Evolutionary conservation across 2,113 vertebrate genomes (phyloP).

Genomic region (Erinaceus europaeus): DNA sequence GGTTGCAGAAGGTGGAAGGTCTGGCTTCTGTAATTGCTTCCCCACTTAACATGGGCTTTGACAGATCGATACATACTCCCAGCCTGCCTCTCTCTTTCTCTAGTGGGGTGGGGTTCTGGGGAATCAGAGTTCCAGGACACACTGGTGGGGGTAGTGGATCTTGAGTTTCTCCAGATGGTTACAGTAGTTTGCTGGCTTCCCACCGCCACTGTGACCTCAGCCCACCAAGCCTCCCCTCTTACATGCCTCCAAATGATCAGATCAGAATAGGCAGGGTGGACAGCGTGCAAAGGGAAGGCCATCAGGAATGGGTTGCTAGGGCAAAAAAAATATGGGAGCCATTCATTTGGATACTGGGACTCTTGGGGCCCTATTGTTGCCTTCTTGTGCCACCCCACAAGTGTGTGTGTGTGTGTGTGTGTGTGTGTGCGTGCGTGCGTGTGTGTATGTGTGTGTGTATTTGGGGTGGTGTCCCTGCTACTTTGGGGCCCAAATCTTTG

Average conservation of each 20-base stretch:
- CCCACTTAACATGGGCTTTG: too few relatives aligned
- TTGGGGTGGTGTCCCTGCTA: not conserved
- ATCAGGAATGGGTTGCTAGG: not conserved
- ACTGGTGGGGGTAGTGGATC: too few relatives aligned
- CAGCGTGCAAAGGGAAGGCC: too few relatives aligned
- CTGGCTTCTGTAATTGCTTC: too few relatives aligned
- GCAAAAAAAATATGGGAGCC: not conserved
- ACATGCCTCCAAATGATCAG: not conserved
- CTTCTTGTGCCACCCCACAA: not conserved
- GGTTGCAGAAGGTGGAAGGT: too few relatives aligned
- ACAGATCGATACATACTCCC: too few relatives aligned
- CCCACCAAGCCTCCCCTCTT: not conserved
- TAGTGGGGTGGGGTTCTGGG: too few relatives aligned
- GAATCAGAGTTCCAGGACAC: too few relatives aligned
- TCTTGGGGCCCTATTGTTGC: not conserved
- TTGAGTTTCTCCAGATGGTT: not conserved
- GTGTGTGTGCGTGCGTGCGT: not conserved
- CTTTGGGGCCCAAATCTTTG: too few relatives aligned
- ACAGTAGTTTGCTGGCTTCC: rapidly evolving
- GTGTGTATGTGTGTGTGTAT: not conserved
- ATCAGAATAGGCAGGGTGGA: not conserved
- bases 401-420: not conserved
- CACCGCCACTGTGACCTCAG: not conserved
- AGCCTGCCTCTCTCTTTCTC: too few relatives aligned
- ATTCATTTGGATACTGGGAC: not conserved